A percentile compares a stretch with the other conserved stretches of the same genome.
Evolutionary conservation across 2,113 vertebrate species (phyloP).

Genomic region (Lepisosteus osseus): DNA sequence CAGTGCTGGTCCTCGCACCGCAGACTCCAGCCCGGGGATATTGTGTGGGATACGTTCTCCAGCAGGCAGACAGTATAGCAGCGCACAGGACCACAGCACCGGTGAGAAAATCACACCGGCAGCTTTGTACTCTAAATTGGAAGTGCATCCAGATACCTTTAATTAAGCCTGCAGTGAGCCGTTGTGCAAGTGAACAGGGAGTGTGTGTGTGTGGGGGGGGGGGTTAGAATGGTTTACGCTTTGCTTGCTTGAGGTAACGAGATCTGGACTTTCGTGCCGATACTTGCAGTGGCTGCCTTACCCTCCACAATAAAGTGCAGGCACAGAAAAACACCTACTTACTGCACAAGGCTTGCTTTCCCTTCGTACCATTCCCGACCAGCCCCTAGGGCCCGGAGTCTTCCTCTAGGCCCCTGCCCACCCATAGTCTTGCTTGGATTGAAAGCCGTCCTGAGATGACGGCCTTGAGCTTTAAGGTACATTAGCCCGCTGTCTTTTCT

Average conservation of each 20-base stretch:
- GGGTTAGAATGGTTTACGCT: too few species aligned
- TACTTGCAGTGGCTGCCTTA: too few species aligned
- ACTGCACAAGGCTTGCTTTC: background rate
- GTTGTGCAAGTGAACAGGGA: background rate
- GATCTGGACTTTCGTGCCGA: too few species aligned
- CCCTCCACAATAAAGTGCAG: too few species aligned
- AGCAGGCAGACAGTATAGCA: conserved; percentile 33
- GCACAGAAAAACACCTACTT: too few species aligned
- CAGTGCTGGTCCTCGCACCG: conserved; percentile 10
- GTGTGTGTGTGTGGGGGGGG: too few species aligned
- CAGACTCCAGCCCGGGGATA: background rate
- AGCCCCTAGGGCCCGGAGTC: background rate
- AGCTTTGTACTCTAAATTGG: conserved; percentile 28
- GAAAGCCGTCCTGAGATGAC: background rate
- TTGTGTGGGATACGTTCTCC: conserved; percentile 17
- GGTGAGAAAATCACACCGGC: conserved; percentile 23
- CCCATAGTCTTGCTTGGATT: background rate
- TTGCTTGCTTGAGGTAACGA: too few species aligned
- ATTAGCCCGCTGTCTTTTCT: background rate
- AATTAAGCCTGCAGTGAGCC: conserved; percentile 23
- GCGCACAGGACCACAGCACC: conserved; percentile 19
- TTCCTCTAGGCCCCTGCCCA: background rate
- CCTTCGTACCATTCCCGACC: background rate
- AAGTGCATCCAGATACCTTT: conserved; percentile 28
- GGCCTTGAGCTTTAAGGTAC: background rate